These are phyloP conservation scores for Python bivittatus DNA, from an alignment of 2,113 vertebrate species.

Conservation along the genomic window DNA sequence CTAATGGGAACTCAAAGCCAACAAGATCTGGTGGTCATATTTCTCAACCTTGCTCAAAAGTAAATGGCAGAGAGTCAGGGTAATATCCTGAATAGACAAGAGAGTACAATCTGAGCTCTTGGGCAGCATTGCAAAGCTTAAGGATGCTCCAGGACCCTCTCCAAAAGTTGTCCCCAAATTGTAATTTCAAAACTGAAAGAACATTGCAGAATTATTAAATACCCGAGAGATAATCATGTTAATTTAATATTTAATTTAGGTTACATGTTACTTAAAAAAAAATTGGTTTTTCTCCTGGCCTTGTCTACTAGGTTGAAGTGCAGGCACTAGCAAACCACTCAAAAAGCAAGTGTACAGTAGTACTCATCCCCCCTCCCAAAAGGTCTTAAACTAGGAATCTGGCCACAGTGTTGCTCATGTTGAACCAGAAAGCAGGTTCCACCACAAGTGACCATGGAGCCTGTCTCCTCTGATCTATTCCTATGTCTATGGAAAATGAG, in stretches of 20 bases:
- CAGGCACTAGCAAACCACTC: neutral
- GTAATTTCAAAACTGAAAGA: neutral
- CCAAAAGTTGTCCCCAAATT: neutral
- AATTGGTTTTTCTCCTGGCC: neutral
- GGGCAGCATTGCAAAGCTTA: neutral
- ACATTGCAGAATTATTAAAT: neutral
- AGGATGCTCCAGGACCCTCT: neutral
- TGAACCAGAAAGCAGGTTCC: no score
- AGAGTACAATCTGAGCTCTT: neutral
- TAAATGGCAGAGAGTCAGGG: neutral
- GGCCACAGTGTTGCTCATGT: neutral
- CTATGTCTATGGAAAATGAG: neutral
- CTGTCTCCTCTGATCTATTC: neutral
- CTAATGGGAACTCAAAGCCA: neutral
- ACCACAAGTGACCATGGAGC: neutral
- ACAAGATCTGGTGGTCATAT: neutral
- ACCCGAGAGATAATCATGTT: neutral
- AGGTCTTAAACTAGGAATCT: neutral
- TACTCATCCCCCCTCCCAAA: neutral
- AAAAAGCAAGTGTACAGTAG: neutral
- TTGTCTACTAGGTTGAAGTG: neutral
- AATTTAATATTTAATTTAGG: neutral
- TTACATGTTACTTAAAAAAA: neutral
- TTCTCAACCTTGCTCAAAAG: neutral
- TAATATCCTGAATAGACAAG: neutral